phyloP scores from a whole-genome alignment of 2,797 vertebrate species.

The Sebastiscus tertius region DNA sequence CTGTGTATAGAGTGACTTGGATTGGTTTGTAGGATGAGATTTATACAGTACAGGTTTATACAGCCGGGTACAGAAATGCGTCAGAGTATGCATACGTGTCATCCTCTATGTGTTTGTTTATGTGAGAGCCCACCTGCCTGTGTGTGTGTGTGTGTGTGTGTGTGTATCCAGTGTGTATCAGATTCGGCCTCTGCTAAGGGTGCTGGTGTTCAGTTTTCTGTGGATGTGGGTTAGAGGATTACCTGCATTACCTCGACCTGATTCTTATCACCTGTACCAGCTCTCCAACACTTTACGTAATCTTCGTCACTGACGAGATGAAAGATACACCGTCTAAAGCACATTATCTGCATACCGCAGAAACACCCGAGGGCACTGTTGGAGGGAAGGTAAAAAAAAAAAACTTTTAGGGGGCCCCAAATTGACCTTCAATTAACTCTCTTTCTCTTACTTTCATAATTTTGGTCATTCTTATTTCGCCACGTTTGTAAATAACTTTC shows the following conservation, averaged over 20 bases:
- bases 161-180: slow-evolving; percentile 38
- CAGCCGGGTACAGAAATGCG: too few species aligned
- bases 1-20: too few species aligned
- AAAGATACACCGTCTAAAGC: slow-evolving; percentile 21
- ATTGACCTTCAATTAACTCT: not conserved
- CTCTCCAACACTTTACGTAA: slow-evolving; percentile 26
- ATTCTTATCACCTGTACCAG: slow-evolving; percentile 56
- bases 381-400: too few species aligned
- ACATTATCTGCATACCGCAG: slow-evolving; percentile 19
- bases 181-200: slow-evolving; percentile 1
- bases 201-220: slow-evolving; percentile 22
- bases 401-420: not conserved
- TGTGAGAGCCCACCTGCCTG: not conserved
- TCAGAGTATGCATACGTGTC: not conserved
- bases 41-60: too few species aligned
- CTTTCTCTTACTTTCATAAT: not conserved
- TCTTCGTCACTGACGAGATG: slow-evolving; percentile 33
- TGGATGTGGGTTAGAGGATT: slow-evolving; percentile 53
- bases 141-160: slow-evolving; percentile 10
- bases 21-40: too few species aligned
- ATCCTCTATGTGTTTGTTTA: not conserved
- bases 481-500: too few species aligned
- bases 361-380: not conserved
- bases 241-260: slow-evolving; percentile 63
- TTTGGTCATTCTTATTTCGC: not conserved